These are phyloP conservation scores for Eilema depressum DNA, from an alignment of 2,888 invertebrate species.

Conservation along the genomic window DNA sequence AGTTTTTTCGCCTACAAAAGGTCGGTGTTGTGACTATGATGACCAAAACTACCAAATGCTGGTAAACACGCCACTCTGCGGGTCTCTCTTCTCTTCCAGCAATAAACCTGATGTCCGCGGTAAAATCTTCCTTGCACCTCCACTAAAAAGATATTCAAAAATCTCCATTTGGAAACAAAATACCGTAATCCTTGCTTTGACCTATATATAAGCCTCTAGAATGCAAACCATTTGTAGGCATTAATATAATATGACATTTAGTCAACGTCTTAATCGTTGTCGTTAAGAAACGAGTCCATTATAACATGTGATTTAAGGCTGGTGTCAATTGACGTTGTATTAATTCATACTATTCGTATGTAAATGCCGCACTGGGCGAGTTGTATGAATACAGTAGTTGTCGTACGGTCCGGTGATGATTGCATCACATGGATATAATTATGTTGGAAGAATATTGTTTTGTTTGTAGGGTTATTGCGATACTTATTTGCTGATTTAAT, in stretches of 20 bases:
- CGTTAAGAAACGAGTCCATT: constrained; percentile 46
- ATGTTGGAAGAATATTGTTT: not conserved
- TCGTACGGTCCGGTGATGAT: constrained; percentile 30
- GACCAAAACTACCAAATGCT: too few relatives aligned
- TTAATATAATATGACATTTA: not conserved
- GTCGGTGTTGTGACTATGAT: not conserved
- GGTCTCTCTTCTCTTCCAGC: not conserved
- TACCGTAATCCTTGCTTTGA: not conserved
- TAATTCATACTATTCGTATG: constrained; percentile 62
- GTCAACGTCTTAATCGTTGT: constrained; percentile 31
- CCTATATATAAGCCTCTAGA: not conserved
- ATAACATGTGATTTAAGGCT: constrained; percentile 53
- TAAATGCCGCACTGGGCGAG: constrained; percentile 54
- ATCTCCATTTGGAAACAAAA: not conserved
- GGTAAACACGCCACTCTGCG: too few relatives aligned
- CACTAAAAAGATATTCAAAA: not conserved
- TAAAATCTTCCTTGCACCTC: not conserved
- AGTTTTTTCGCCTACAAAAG: not conserved
- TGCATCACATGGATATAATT: constrained; percentile 38
- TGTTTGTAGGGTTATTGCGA: not conserved
- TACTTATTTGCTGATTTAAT: too few relatives aligned
- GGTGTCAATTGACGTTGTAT: constrained; percentile 58
- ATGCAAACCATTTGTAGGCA: constrained; percentile 5
- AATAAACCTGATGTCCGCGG: too few relatives aligned
- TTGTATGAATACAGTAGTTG: constrained; percentile 53